Percentiles rank a stretch among this genome's conserved stretches.
Conservation (phyloP, 2,113 vertebrate genomes). For the Riparia riparia region DNA sequence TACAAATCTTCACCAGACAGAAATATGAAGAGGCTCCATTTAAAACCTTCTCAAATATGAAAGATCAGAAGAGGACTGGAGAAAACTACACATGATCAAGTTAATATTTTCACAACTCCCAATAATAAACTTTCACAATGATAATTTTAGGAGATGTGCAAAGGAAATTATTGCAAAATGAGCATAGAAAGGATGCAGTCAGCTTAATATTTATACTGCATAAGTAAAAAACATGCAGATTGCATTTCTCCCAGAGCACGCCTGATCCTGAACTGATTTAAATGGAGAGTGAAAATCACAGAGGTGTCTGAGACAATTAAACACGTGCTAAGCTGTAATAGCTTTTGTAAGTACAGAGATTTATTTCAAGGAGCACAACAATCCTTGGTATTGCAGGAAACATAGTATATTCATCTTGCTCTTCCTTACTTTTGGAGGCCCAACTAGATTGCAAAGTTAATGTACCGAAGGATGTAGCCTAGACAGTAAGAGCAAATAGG, state of each 20-base stretch:
- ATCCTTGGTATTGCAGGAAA: background rate
- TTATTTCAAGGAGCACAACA: background rate
- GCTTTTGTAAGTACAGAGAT: background rate
- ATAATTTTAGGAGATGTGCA: background rate
- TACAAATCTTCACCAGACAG: background rate
- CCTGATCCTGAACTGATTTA: background rate
- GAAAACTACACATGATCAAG: background rate
- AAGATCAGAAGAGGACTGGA: background rate
- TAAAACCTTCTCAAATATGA: background rate
- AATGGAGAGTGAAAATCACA: background rate
- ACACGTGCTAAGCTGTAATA: background rate
- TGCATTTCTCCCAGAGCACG: background rate
- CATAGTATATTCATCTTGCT: background rate
- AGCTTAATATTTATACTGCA: background rate
- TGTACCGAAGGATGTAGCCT: background rate
- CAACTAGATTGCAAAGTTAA: background rate
- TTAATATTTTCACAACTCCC: background rate
- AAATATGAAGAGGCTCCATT: background rate
- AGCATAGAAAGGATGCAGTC: background rate
- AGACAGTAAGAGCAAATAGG: background rate
- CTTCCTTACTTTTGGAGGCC: background rate
- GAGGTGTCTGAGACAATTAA: background rate
- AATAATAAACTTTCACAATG: background rate
- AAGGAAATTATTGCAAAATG: background rate
- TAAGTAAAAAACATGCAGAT: background rate